phyloP scores from a whole-genome alignment of 2,888 invertebrate genomes.

The Tigriopus californicus region DNA sequence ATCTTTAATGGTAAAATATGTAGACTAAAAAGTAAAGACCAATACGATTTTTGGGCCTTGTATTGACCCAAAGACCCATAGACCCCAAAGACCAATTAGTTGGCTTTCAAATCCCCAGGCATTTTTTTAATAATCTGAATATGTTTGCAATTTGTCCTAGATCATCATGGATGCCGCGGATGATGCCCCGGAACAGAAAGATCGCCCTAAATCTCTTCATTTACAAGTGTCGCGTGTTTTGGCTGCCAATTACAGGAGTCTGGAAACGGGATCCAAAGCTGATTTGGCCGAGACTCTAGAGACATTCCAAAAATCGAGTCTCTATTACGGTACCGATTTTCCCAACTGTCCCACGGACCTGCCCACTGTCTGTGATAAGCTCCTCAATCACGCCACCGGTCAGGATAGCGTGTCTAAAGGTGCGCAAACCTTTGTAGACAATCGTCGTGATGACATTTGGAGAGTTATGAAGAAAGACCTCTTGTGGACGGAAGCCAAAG shows the following conservation, averaged over 20 bases:
- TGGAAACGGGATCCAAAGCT: conserved; percentile 37
- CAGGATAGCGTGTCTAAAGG: conserved; percentile 17
- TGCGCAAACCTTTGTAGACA: background rate
- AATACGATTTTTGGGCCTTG: too few species aligned
- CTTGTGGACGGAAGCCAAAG: conserved; percentile 64
- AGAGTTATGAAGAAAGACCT: conserved; percentile 30
- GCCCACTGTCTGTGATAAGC: conserved; percentile 61
- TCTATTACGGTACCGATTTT: conserved; percentile 57
- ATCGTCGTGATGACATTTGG: conserved; percentile 14
- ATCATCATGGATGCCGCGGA: conserved; percentile 53
- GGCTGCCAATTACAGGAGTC: conserved; percentile 43
- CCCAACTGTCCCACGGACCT: conserved; percentile 48
- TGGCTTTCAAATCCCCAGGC: too few species aligned
- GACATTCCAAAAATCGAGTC: conserved; percentile 49
- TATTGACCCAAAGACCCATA: too few species aligned
- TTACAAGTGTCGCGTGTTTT: conserved; percentile 57
- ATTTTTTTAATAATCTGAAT: too few species aligned
- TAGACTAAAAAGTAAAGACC: too few species aligned
- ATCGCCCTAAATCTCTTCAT: conserved; percentile 69
- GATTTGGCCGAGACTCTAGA: conserved; percentile 62
- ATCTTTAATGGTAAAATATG: too few species aligned
- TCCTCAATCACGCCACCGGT: conserved; percentile 46
- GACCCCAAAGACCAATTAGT: too few species aligned
- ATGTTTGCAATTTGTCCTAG: too few species aligned
- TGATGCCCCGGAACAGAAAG: conserved; percentile 53